Evolutionary conservation across 2,797 vertebrate genomes (phyloP).

Genomic region (Corythornis leucogaster): DNA sequence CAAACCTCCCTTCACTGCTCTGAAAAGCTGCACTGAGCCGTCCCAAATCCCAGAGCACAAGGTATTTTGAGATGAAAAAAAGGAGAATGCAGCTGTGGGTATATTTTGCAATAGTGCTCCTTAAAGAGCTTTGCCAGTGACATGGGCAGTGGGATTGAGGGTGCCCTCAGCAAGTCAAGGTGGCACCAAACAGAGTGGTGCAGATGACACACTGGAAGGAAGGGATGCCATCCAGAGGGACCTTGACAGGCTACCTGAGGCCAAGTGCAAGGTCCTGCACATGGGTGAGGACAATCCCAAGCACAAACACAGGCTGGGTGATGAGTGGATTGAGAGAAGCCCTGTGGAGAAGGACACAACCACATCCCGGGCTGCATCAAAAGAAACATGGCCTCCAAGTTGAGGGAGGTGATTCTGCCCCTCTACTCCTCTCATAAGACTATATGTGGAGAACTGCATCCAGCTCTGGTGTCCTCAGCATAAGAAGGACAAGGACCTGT

Average conservation of each 20-base stretch:
- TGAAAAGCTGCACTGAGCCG: not conserved
- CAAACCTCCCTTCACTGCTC: not conserved
- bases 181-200: not conserved
- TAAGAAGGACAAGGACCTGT: not conserved
- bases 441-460: not conserved
- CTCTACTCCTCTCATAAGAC: not conserved
- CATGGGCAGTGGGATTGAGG: no score
- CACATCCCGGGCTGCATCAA: not conserved
- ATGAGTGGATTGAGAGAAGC: not conserved
- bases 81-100: slow-evolving; percentile 41
- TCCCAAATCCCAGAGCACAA: not conserved
- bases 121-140: not conserved
- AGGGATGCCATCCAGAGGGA: not conserved
- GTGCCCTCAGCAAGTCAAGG: not conserved
- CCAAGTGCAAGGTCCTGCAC: not conserved
- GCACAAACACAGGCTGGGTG: not conserved
- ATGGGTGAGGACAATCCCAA: not conserved
- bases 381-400: not conserved
- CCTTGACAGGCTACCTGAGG: not conserved
- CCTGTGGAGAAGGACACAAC: not conserved
- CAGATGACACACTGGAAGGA: not conserved
- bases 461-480: not conserved
- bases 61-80: slow-evolving; percentile 17
- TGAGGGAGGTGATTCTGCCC: not conserved
- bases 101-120: not conserved